These are phyloP conservation scores for Bellardia pandia DNA, from an alignment of 2,888 invertebrate species.

Conservation along the genomic window DNA sequence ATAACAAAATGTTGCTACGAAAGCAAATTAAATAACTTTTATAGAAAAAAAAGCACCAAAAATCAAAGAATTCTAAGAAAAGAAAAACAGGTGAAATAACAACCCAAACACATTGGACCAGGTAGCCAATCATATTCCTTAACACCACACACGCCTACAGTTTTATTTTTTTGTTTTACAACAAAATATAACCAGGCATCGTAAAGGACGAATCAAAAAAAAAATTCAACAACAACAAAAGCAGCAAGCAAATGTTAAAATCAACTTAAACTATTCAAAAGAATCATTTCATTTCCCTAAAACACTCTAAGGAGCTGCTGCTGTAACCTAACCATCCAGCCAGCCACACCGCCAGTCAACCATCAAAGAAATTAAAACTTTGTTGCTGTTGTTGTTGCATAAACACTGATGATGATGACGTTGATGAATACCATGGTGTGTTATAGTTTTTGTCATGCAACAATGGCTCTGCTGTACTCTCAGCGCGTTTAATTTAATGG, in stretches of 20 bases:
- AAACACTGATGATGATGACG: slow-evolving; percentile 19
- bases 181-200: too few species aligned
- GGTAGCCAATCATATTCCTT: too few species aligned
- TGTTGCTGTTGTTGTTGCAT: slow-evolving; percentile 15
- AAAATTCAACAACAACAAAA: too few species aligned
- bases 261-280: slow-evolving; percentile 13
- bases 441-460: slow-evolving; percentile 22
- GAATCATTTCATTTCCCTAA: slow-evolving; percentile 21
- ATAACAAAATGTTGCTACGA: too few species aligned
- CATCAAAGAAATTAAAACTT: slow-evolving; percentile 10
- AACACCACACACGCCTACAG: too few species aligned
- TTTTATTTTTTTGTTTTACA: too few species aligned
- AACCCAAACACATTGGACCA: too few species aligned
- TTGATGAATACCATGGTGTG: neutral
- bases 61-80: too few species aligned
- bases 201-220: too few species aligned
- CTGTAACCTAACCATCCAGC: neutral
- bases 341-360: neutral
- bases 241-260: neutral
- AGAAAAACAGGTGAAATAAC: too few species aligned
- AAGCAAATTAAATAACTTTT: too few species aligned
- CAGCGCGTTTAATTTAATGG: slow-evolving; percentile 64
- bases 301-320: neutral
- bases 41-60: too few species aligned
- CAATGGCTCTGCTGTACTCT: slow-evolving; percentile 4